phyloP scores from a whole-genome alignment of 1,140 invertebrate species.

The Carposina sasakii region DNA sequence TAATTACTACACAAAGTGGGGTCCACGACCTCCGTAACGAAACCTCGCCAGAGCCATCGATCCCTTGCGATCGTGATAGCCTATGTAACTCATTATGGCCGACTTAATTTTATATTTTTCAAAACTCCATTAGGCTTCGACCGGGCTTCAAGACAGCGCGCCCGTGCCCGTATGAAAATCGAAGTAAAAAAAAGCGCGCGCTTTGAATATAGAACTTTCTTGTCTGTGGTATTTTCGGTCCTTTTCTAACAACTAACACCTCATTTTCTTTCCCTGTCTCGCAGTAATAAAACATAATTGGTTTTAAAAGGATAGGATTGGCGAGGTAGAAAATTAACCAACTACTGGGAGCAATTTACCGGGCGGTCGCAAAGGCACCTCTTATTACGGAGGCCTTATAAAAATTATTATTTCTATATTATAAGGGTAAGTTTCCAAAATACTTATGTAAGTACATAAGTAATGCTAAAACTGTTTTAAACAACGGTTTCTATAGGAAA shows the following conservation, averaged over 20 bases:
- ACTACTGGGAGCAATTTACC: constrained; percentile 64
- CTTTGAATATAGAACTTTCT: constrained; percentile 22
- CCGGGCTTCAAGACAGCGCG: constrained; percentile 37
- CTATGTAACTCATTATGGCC: constrained; percentile 62
- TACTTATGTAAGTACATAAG: too few relatives aligned
- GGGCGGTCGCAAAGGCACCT: constrained; percentile 30
- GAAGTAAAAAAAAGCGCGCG: constrained; percentile 34
- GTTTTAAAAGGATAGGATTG: constrained; percentile 71
- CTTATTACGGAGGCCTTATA: too few relatives aligned
- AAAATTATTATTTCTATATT: too few relatives aligned
- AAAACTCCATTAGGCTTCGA: constrained; percentile 56
- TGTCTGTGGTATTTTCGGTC: constrained; percentile 36
- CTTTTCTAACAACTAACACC: constrained; percentile 27
- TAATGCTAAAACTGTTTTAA: too few relatives aligned
- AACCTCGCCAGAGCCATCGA: constrained; percentile 48
- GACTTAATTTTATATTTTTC: constrained; percentile 62
- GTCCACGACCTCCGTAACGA: constrained; percentile 45
- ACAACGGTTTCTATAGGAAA: too few relatives aligned
- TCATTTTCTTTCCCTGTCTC: constrained; percentile 36
- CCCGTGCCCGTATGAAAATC: constrained; percentile 36
- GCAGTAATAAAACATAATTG: constrained; percentile 72
- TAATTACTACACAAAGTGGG: constrained; percentile 43
- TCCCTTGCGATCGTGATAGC: constrained; percentile 41
- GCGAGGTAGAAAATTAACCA: constrained; percentile 54
- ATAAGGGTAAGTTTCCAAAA: too few relatives aligned